These are phyloP conservation scores for Keiferia lycopersicella DNA, from an alignment of 2,888 invertebrate species.

Conservation along the genomic window DNA sequence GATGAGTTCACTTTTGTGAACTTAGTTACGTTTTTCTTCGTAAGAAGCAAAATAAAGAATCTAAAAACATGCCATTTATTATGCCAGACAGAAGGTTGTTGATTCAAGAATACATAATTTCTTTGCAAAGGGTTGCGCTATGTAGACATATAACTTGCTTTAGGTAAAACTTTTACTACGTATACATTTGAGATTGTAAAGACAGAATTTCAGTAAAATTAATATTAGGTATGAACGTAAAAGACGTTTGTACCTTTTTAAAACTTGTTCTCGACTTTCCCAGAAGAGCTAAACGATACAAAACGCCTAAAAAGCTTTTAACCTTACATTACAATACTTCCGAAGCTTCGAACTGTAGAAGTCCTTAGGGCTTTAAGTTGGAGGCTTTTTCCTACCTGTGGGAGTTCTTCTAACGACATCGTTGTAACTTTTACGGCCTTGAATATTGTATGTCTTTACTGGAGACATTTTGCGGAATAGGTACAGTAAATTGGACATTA, in stretches of 20 bases:
- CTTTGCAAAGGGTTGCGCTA: background rate
- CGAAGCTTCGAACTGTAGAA: background rate
- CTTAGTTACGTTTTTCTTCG: too few species aligned
- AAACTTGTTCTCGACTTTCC: background rate
- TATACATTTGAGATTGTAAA: background rate
- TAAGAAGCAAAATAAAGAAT: too few species aligned
- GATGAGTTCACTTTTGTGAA: too few species aligned
- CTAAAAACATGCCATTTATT: too few species aligned
- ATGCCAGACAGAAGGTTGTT: constrained; percentile 5
- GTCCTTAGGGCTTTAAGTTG: background rate
- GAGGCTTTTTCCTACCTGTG: background rate
- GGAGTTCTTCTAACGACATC: background rate
- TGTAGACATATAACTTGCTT: background rate
- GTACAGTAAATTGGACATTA: background rate
- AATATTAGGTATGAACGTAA: background rate
- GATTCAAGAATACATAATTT: constrained; percentile 2
- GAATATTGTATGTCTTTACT: background rate
- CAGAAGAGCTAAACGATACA: background rate
- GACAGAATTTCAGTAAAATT: too few species aligned
- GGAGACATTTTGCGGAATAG: background rate
- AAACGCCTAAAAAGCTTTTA: background rate
- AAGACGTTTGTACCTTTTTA: background rate
- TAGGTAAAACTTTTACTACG: background rate
- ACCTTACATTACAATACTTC: background rate
- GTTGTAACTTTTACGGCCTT: background rate